Evolutionary conservation across 2,113 vertebrate genomes (phyloP).

Genomic region (Benitochromis conjunctus): DNA sequence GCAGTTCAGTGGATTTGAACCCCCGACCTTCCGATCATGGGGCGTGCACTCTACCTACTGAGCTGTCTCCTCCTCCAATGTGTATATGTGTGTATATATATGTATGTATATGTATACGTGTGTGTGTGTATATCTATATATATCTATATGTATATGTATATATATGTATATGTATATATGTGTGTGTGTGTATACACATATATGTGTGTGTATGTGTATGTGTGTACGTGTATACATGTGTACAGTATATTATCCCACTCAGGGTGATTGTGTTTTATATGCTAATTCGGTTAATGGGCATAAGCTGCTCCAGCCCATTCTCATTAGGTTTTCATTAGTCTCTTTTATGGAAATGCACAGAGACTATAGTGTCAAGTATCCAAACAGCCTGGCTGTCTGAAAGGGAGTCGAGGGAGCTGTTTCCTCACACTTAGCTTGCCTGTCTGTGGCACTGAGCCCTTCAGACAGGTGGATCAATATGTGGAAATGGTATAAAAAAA

Average conservation of each 20-base stretch:
- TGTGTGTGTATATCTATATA: not conserved
- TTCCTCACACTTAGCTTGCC: not conserved
- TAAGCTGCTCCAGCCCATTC: conserved; percentile 61
- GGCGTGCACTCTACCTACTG: no score
- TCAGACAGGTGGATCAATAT: not conserved
- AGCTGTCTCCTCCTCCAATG: no score
- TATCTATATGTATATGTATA: not conserved
- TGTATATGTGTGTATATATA: not conserved
- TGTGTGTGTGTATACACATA: accelerated
- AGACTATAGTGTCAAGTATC: conserved; percentile 21
- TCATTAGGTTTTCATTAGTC: conserved; percentile 71
- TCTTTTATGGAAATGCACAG: conserved; percentile 59
- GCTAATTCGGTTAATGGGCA: conserved; percentile 68
- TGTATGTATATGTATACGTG: not conserved
- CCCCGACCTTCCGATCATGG: no score
- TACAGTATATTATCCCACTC: not conserved
- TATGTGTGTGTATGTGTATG: accelerated
- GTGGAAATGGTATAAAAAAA: not conserved
- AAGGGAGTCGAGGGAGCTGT: not conserved
- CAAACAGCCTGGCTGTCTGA: not conserved
- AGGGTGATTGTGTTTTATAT: conserved; percentile 66
- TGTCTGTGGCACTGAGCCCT: not conserved
- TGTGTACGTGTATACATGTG: no score
- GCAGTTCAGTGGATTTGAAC: no score
- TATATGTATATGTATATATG: not conserved